Evolutionary conservation across 2,888 invertebrate species (phyloP), one percentile per base, ranked within the genome.

Genomic region (Ochropacha duplaris): DNA sequence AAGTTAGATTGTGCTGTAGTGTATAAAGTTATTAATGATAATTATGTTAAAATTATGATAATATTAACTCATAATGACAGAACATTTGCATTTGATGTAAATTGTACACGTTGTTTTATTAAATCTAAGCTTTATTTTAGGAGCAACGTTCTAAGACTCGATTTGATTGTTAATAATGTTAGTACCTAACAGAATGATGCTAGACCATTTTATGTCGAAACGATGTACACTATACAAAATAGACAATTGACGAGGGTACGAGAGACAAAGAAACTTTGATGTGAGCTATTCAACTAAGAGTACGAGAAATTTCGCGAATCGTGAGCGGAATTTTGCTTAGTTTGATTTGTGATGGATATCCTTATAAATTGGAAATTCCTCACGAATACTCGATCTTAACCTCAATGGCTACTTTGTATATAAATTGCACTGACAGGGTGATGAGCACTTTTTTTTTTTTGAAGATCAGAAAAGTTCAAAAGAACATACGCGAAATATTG

Each of bases 161-260:
- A 31, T 31, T 31, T 31, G 11, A 12, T 11, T 31, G 31, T 31
- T 31, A 31, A 31, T 31, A 31, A 44, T 44, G 16, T 16, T 44
- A 44, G 6, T 19, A 19, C 44, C 1, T 36, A n/a, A 44, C 44
- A 9, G 19, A 44, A 19, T 19, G 2, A 44, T 19, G 44, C 9
- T 19, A 44, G 39, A 39, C 5, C 16, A 39, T 39, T 39, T 39
- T 39, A 39, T n/a, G 16, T 39, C 12, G 31, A 31, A 31, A 12
- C 4, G 12, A 31, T 12, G 4, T 11, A 31, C 12, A 2, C 14
- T 19, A 76, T 68, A 71, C 60, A 74, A 77, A 84, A 84, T 80
- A 84, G 81, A 79, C 80, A 81, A 80, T 83, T 87, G 87, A 87
- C 78, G 80, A 87, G 86, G 85, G 86, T 87, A 71, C 60, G 77